Conservation (phyloP, 2,888 invertebrate genomes). For the Leucophora obtusa region DNA sequence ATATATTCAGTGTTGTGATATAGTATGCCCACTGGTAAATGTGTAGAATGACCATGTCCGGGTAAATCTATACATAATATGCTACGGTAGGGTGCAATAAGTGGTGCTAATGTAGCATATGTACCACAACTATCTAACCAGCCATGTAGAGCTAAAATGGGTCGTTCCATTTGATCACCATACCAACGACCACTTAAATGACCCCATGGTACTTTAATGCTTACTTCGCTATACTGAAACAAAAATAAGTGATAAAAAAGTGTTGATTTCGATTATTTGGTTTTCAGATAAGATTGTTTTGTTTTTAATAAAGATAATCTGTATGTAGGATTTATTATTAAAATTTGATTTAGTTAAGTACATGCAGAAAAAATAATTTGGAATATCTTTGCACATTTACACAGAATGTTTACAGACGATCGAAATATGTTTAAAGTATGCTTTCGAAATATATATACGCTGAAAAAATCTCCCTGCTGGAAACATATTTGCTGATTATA, state of each 20-base stretch:
- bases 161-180: conserved; percentile 82
- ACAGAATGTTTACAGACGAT: too few species aligned
- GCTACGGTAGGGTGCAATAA: conserved; percentile 79
- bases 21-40: conserved; percentile 82
- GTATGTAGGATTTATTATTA: too few species aligned
- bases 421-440: too few species aligned
- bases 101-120: conserved; percentile 84
- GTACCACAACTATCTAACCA: conserved; percentile 89
- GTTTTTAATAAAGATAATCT: too few species aligned
- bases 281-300: background rate
- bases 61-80: conserved; percentile 84
- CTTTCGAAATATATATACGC: too few species aligned
- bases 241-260: background rate
- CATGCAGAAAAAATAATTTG: too few species aligned
- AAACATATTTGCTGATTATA: too few species aligned
- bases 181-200: conserved; percentile 85
- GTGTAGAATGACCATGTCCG: conserved; percentile 86
- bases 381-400: too few species aligned
- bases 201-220: conserved; percentile 85
- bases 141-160: conserved; percentile 86
- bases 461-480: too few species aligned
- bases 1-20: conserved; percentile 77
- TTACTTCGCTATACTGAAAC: conserved; percentile 81
- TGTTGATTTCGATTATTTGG: background rate
- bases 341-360: too few species aligned